phyloP scores from a whole-genome alignment of 2,113 vertebrate species.

The Danio rerio region GRCz12tu NC_133192.1:21674501-21675000 shows the following conservation, averaged over 20 bases:
- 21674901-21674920: conserved; percentile 92
- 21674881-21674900: conserved; percentile 86
- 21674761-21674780: conserved; percentile 27
- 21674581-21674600: conserved; percentile 54
- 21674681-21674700: conserved; percentile 41
- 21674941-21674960: conserved; percentile 29
- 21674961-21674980: conserved; percentile 32
- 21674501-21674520: conserved; percentile 77
- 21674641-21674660: conserved; percentile 32
- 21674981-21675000: conserved; percentile 48
- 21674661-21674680: conserved; percentile 39
- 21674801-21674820: conserved; percentile 91
- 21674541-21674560: conserved; percentile 60
- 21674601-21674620: conserved; percentile 22
- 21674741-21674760: background rate
- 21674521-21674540: conserved; percentile 73
- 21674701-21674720: background rate
- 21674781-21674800: conserved; percentile 35
- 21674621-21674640: conserved; percentile 23
- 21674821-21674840: conserved; percentile 96
- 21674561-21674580: conserved; percentile 66
- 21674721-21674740: background rate
- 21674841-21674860: conserved; percentile 89
- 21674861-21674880: conserved; percentile 86
- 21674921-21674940: conserved; percentile 81